These are phyloP conservation scores for Etheostoma cragini DNA, from an alignment of 2,113 vertebrate species.

Conservation along the genomic window DNA sequence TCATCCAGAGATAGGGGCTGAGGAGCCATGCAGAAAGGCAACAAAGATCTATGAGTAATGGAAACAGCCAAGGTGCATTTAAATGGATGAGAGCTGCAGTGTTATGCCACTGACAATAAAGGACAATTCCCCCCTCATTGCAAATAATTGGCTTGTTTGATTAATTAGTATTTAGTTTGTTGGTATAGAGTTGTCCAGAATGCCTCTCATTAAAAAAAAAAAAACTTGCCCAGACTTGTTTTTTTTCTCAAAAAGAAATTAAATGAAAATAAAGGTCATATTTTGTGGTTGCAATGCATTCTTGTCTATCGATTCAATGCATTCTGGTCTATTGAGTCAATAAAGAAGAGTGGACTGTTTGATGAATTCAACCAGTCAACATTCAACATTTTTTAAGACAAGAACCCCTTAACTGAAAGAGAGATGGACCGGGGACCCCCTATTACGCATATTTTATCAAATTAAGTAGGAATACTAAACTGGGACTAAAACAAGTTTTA, in stretches of 20 bases:
- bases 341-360: background rate
- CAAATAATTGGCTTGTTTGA: slow-evolving; percentile 36
- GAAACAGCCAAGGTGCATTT: slow-evolving; percentile 47
- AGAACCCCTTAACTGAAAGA: no score
- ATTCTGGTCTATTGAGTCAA: slow-evolving; percentile 5
- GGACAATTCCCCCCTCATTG: slow-evolving; percentile 31
- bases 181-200: slow-evolving; percentile 19
- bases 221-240: slow-evolving; percentile 27
- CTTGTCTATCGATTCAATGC: background rate
- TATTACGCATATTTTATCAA: no score
- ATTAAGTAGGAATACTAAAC: no score
- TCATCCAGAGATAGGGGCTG: slow-evolving; percentile 67
- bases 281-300: slow-evolving; percentile 6
- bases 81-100: slow-evolving; percentile 58
- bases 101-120: slow-evolving; percentile 55
- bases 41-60: slow-evolving; percentile 54
- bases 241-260: background rate
- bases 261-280: no score
- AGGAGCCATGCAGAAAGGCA: slow-evolving; percentile 54
- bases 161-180: slow-evolving; percentile 37
- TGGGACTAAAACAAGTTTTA: no score
- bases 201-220: slow-evolving; percentile 8
- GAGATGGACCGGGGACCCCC: no score
- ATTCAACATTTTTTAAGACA: no score
- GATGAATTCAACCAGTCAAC: background rate